phyloP scores from a whole-genome alignment of 2,113 vertebrate species.

The Pomatorhinus ruficollis region DNA sequence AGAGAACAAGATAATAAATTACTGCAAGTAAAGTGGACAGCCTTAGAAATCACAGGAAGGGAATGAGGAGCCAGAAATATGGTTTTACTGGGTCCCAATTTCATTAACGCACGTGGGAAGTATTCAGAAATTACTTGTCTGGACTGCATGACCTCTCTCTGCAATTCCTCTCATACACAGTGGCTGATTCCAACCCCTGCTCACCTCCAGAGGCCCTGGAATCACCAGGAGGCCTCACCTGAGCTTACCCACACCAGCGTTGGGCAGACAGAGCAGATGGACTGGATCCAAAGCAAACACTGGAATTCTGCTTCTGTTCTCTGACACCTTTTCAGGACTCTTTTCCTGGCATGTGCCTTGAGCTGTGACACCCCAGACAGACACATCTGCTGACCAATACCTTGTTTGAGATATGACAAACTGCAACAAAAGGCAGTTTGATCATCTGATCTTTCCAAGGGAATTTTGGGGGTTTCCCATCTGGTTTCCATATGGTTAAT shows the following conservation, averaged over 20 bases:
- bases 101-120: not conserved
- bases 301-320: not conserved
- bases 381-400: not conserved
- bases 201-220: not conserved
- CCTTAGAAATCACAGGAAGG: conserved; percentile 1
- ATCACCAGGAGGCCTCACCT: not conserved
- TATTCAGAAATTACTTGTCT: not conserved
- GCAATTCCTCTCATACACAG: not conserved
- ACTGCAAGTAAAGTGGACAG: not conserved
- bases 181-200: not conserved
- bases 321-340: not conserved
- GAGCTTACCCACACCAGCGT: rapidly evolving
- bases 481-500: not conserved
- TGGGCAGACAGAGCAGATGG: not conserved
- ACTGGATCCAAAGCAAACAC: not conserved
- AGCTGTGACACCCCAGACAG: not conserved
- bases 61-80: not conserved
- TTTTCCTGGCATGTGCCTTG: not conserved
- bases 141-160: rapidly evolving
- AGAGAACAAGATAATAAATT: conserved; percentile 9
- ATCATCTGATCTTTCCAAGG: not conserved
- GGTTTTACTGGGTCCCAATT: conserved; percentile 1
- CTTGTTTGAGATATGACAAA: not conserved
- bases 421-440: not conserved
- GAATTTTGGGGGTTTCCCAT: not conserved